phyloP scores from a whole-genome alignment of 1,140 invertebrate genomes.

The Macrosteles quadrilineatus region DNA sequence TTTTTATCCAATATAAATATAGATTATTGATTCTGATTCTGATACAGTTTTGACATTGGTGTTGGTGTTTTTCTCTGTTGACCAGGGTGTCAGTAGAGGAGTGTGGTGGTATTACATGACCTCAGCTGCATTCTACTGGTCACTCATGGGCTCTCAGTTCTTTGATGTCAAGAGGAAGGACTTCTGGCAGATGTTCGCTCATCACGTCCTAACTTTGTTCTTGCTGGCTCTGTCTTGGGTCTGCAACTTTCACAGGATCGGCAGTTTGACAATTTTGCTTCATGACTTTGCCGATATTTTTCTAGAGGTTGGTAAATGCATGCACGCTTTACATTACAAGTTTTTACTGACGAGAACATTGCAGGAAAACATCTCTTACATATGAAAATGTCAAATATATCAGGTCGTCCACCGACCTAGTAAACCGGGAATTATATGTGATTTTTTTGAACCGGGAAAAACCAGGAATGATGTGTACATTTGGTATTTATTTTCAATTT shows the following conservation, averaged over 20 bases:
- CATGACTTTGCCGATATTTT: conserved; percentile 97
- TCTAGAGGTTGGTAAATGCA: conserved; percentile 69
- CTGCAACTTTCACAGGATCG: conserved; percentile 90
- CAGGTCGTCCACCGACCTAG: too few species aligned
- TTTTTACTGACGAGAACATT: background rate
- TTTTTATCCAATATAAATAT: too few species aligned
- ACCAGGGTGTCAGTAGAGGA: conserved; percentile 68
- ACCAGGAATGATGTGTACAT: too few species aligned
- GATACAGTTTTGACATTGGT: too few species aligned
- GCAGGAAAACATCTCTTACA: background rate
- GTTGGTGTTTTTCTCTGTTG: conserved; percentile 41
- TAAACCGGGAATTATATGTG: too few species aligned
- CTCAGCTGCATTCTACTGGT: conserved; percentile 94
- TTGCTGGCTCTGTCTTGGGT: conserved; percentile 93
- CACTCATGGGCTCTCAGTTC: conserved; percentile 89
- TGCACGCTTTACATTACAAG: background rate
- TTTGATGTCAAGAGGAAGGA: conserved; percentile 92
- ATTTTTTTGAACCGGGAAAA: too few species aligned
- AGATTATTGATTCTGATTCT: too few species aligned
- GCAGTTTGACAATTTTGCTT: conserved; percentile 85
- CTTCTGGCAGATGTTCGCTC: conserved; percentile 98
- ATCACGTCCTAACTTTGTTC: conserved; percentile 90
- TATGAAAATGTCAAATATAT: too few species aligned
- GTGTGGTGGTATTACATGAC: conserved; percentile 97
- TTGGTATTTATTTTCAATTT: too few species aligned